Base-by-base conservation (phyloP, 2,797 vertebrate species). In the Gorsachius magnificus region DNA sequence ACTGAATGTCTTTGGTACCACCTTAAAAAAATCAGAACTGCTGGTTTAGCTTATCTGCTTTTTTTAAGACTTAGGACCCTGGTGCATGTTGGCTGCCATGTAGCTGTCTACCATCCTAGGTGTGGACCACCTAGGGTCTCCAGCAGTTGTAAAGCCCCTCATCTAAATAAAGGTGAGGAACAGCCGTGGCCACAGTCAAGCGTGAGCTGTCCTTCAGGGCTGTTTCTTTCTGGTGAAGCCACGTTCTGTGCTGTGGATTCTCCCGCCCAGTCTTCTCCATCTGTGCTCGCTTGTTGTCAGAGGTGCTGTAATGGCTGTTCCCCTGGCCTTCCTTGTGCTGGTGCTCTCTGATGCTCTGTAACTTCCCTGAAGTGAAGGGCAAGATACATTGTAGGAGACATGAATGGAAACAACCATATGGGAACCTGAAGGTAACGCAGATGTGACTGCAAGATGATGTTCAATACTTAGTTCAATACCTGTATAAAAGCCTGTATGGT, bases 201-300 rank as follows among this genome's bases (percentile, higher is more conserved):
- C 10, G 43, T 31, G 60, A 85, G 28, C n/a, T 41, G 54, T 89
- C 61, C 84, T 79, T 57, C 29, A 22, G n/a, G 33, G 33, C 82
- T 81, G 9, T 38, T 54, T 75, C 45, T 36, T 70, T 51, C 45
- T 79, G 65, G 6, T 74, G 64, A 53, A 69, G n/a, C 56, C 5
- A 0, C 2, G 0, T 25, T 63, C 71, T 13, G 11, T 53, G 51
- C 63, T 69, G 22, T 31, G 21, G 19, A 22, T 68, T 60, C 65
- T 58, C 17, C 4, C 38, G 33, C n/a, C 66, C 35, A 10, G 16
- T 45, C 29, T 66, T 81, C 24, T 12, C 64, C 1, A 0, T 38
- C 36, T 54, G 4, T 3, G 0, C 16, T 54, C 0, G 0, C 43
- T 15, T 69, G 22, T 36, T 16, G 50, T 46, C 53, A 29, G 68